Base-by-base conservation (phyloP, 2,888 invertebrate species). In the Catotricha subobsoleta region DNA sequence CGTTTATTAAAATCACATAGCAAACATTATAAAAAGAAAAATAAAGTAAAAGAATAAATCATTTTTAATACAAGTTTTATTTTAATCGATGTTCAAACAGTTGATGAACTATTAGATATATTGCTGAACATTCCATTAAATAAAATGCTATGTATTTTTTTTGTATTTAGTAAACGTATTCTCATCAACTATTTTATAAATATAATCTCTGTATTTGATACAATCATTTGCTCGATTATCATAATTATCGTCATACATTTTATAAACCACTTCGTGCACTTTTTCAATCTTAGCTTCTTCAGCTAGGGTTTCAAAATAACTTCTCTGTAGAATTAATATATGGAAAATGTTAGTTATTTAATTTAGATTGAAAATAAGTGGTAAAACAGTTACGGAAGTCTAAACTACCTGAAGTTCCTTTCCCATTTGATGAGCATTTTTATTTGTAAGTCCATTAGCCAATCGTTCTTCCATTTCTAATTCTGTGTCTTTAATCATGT, bases 381-480 rank as follows among this genome's bases (percentile, higher is more conserved):
- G 21, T n/a, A n/a, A n/a, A n/a, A n/a, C n/a, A n/a, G n/a, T n/a
- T n/a, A n/a, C n/a, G n/a, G n/a, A n/a, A n/a, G n/a, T n/a, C n/a
- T n/a, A n/a, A n/a, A n/a, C n/a, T n/a, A n/a, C n/a, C n/a, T n/a
- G n/a, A n/a, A n/a, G 79, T 33, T 72, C 69, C 0, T 73, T 71
- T 0, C 82, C 86, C 77, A 90, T 77, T 71, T 79, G 75, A 57
- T 90, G 88, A 18, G 83, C 78, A 54, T 87, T 78, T 15, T 77
- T 70, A 47, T 71, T 73, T 9, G 71, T 70, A 52, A 76, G 71
- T 0, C 86, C 86, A 19, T 69, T 62, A 1, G 65, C 60, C 43
- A 71, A 67, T 10, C 77, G 68, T 12, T 64, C 63, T 33, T 61
- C 51, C 53, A 74, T 72, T 55, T 80, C 78, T 1, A 59, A 50